phyloP scores from a whole-genome alignment of 2,888 invertebrate species.

The Alcis repandata region DNA sequence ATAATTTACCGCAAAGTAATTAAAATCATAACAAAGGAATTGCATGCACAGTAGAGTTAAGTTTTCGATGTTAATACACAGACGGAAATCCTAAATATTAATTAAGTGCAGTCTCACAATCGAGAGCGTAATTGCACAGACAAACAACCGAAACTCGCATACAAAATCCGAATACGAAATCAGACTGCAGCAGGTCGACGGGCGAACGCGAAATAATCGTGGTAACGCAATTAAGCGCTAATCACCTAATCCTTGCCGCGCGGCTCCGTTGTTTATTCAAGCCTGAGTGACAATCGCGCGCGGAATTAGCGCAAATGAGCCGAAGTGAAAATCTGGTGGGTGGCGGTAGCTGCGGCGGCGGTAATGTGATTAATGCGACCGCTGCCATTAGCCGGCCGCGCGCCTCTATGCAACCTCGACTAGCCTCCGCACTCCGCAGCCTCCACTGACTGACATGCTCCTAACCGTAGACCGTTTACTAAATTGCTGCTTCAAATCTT shows the following conservation, averaged over 20 bases:
- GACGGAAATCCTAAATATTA: slow-evolving; percentile 43
- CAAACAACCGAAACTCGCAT: slow-evolving; percentile 70
- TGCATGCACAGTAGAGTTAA: slow-evolving; percentile 20
- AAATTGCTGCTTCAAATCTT: slow-evolving; percentile 28
- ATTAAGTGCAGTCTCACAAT: slow-evolving; percentile 49
- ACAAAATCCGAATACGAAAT: slow-evolving; percentile 81
- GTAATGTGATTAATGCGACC: slow-evolving; percentile 83
- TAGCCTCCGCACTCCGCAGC: slow-evolving; percentile 16
- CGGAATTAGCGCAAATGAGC: slow-evolving; percentile 86
- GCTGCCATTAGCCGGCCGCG: slow-evolving; percentile 72
- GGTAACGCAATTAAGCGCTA: slow-evolving; percentile 85
- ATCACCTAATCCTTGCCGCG: slow-evolving; percentile 86
- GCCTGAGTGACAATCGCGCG: slow-evolving; percentile 86
- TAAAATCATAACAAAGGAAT: slow-evolving; percentile 23
- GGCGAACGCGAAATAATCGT: slow-evolving; percentile 82
- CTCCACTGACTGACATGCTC: slow-evolving; percentile 28
- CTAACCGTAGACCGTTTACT: slow-evolving; percentile 23
- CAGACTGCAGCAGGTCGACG: slow-evolving; percentile 79
- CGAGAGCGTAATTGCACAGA: slow-evolving; percentile 49
- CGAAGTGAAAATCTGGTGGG: slow-evolving; percentile 85
- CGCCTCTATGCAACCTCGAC: slow-evolving; percentile 41
- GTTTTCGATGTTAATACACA: slow-evolving; percentile 20
- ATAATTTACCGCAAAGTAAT: not conserved
- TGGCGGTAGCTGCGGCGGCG: slow-evolving; percentile 53
- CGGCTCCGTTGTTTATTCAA: slow-evolving; percentile 85